Base-by-base conservation (phyloP, 2,888 invertebrate species). In the Thumatha senex region DNA sequence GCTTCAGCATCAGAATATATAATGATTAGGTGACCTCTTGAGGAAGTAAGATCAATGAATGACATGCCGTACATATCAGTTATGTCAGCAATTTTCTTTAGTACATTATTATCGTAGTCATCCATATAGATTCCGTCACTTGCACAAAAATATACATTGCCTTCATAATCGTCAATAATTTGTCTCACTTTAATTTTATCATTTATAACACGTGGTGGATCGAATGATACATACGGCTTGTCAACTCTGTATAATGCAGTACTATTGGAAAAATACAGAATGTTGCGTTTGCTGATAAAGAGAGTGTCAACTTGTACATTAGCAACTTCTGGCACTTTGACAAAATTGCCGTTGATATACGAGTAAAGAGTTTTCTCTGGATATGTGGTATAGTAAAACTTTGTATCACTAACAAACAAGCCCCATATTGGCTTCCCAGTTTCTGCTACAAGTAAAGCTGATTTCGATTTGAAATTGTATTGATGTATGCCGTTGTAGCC, bases 1-100 rank as follows among this genome's bases (percentile, higher is more conserved):
- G 33, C 42, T 31, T 42, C 33, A n/a, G n/a, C n/a, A 33, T 33
- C 33, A 11, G 42, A 42, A 42, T 42, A 42, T 42, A 42, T 15
- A 3, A 42, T 14, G 36, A 13, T 42, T 15, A 33, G 2, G 15
- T 31, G 7, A n/a, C n/a, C 31, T 33, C 30, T 31, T 15, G 31
- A 31, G 1, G 41, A 15, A 14, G 31, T n/a, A 0, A 33, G 41
- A 8, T 7, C 31, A 33, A n/a, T 33, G n/a, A 36, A 0, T 7
- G 36, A 9, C 14, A 36, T 36, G 3, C 42, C 15, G 15, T 15
- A 31, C 7, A 15, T 15, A 7, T n/a, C 33, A 2, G 14, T 14
- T 15, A 42, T 42, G 3, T 33, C n/a, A 1, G 42, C 31, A 8
- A 42, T 2, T 31, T 42, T 14, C 15, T 33, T 42, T 3, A 42